These are phyloP conservation scores for Apostichopus japonicus DNA, from an alignment of 35 echinoderm and acorn worm genomes.

Conservation along the genomic window DNA sequence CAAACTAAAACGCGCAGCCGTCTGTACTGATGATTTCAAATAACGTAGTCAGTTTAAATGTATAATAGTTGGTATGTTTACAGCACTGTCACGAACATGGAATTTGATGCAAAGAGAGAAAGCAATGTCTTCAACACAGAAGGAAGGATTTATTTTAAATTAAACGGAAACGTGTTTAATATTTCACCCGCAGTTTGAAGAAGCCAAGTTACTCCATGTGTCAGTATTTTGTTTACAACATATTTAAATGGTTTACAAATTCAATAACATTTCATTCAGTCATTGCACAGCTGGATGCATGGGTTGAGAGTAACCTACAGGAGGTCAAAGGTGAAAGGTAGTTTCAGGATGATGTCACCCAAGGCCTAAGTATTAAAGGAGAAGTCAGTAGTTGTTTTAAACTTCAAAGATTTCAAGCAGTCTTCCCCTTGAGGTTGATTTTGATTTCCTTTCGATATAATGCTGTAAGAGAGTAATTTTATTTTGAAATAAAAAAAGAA, in stretches of 20 bases:
- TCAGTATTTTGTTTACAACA: slow-evolving; percentile 16
- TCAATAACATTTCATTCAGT: slow-evolving; percentile 9
- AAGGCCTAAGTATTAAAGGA: too few species aligned
- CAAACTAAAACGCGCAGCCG: too few species aligned
- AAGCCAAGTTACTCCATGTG: background rate
- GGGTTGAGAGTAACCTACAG: background rate
- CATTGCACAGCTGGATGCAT: background rate
- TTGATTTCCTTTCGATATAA: too few species aligned
- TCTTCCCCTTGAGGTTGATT: too few species aligned
- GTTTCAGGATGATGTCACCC: background rate
- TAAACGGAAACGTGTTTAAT: background rate
- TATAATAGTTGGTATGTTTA: background rate
- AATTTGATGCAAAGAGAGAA: background rate
- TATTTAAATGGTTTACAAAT: slow-evolving; percentile 12
- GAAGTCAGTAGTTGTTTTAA: too few species aligned
- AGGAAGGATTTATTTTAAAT: background rate
- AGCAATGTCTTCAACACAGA: background rate
- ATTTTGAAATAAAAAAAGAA: too few species aligned
- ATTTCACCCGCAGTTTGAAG: background rate
- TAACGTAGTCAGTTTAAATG: background rate
- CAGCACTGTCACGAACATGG: slow-evolving; percentile 5
- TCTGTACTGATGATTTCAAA: too few species aligned
- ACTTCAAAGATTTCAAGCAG: too few species aligned
- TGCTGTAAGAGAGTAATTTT: too few species aligned
- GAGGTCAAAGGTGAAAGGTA: background rate